phyloP scores from a whole-genome alignment of 37 sponge, comb jelly and placozoan genomes.

The Mnemiopsis leidyi region DNA sequence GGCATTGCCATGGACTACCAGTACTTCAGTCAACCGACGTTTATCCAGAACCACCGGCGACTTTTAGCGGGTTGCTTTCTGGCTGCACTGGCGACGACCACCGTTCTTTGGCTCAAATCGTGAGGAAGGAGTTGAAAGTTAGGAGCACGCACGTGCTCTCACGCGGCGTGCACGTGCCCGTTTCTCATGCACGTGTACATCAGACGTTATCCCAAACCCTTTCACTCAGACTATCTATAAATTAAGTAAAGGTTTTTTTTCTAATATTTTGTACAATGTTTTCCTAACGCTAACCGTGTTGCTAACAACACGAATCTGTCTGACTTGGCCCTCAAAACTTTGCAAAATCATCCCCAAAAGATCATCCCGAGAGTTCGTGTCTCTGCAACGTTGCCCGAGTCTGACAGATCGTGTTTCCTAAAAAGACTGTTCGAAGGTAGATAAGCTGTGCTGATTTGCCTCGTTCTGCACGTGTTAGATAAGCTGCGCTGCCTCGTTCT shows the following conservation, averaged over 20 bases:
- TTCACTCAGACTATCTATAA: background rate
- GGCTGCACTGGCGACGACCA: background rate
- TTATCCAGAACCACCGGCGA: background rate
- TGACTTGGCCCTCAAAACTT: background rate
- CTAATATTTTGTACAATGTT: background rate
- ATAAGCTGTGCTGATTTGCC: too few relatives aligned
- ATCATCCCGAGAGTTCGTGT: too few relatives aligned
- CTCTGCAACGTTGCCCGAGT: too few relatives aligned
- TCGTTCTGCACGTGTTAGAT: too few relatives aligned
- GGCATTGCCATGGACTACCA: background rate
- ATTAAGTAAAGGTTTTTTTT: background rate
- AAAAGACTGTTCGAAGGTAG: too few relatives aligned
- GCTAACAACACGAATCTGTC: background rate
- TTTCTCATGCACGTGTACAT: background rate
- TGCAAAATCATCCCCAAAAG: too few relatives aligned
- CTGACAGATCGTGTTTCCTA: background rate
- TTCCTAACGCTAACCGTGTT: background rate
- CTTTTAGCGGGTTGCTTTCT: background rate
- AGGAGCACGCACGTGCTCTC: background rate
- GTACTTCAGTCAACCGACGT: conserved; percentile 28
- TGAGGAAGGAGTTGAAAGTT: background rate
- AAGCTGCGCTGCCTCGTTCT: too few relatives aligned
- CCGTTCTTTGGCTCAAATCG: background rate
- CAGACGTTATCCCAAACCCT: background rate
- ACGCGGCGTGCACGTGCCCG: background rate